Conservation (phyloP, 2,888 invertebrate species). For the Agapetus fuscipes region DNA sequence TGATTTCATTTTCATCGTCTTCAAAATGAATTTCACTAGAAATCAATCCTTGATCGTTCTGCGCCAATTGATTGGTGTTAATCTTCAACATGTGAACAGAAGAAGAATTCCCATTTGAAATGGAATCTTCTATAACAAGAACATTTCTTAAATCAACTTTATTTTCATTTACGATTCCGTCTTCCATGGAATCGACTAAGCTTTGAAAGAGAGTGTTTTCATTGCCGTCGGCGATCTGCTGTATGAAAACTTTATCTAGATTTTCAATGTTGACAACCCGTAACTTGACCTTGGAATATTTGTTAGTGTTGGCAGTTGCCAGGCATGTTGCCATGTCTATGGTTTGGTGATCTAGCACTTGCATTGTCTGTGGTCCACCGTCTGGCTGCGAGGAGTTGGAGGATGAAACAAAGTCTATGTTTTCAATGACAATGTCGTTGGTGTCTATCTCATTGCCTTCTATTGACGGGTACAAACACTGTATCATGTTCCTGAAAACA, state of each 20-base stretch:
- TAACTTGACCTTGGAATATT: neutral
- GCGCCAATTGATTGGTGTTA: constrained; percentile 16
- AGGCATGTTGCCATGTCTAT: neutral
- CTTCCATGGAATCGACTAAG: constrained; percentile 1
- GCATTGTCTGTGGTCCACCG: no score
- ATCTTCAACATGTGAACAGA: constrained; percentile 27
- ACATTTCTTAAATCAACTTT: constrained; percentile 10
- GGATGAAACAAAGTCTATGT: constrained; percentile 5
- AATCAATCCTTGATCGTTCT: neutral
- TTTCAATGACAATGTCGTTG: constrained; percentile 9
- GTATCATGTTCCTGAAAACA: constrained; percentile 13
- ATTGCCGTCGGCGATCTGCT: constrained; percentile 8
- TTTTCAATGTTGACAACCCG: neutral
- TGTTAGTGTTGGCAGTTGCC: neutral
- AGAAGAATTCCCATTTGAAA: constrained; percentile 5
- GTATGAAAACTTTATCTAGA: constrained; percentile 4
- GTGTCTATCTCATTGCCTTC: constrained; percentile 1
- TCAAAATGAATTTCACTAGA: neutral
- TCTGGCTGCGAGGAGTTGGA: no score
- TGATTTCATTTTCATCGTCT: neutral
- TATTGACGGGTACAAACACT: constrained; percentile 12
- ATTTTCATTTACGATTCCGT: constrained; percentile 1
- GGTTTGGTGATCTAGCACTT: no score
- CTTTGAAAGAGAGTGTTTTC: constrained; percentile 10
- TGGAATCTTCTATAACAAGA: constrained; percentile 8